Evolutionary conservation across 2,797 vertebrate species (phyloP), one percentile per base, ranked within the genome.

Genomic region (Adrianichthys oophorus): DNA sequence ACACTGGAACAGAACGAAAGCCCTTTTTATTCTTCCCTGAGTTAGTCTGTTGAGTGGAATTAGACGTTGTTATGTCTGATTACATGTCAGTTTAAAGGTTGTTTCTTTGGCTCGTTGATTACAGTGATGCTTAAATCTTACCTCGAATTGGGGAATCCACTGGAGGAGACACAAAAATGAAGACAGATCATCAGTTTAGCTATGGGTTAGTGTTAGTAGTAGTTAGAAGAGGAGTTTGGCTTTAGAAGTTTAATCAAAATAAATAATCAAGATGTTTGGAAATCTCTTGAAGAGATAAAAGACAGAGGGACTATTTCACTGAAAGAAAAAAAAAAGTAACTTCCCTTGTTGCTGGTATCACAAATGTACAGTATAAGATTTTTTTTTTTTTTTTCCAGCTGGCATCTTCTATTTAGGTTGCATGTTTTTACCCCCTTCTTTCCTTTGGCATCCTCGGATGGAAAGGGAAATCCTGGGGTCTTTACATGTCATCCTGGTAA

Each of bases 71-170:
- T 82, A 85, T 85, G 67, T 74, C 56, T 61, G 68, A 50, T 85
- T 85, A 87, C 83, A 65, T 78, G 60, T 76, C 47, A 62, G 48
- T 86, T 88, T 68, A 76, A 65, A 48, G 18, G 32, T 37, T 37
- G 10, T 59, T 4, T 46, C 51, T 56, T 44, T 50, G 37, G 40
- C 21, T 18, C n/a, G 14, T 46, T 76, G 72, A 10, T 72, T 50
- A 65, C 65, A 62, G 48, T 74, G 65, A 70, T 76, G 59, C 65
- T 78, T 84, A 74, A 75, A 79, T 93, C 96, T 98, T 99, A 99
- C 97, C 97, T 99, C 95, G 93, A 87, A 99, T 98, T 43, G 97
- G 96, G 85, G 97, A 98, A 94, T 93, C 92, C 94, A 95, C 97
- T 99, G 96, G 92, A 91, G 92, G 80, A 88, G 94, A 97, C 79